Conservation (phyloP, 1,140 invertebrate species). For the Macrobrachium rosenbergii region DNA sequence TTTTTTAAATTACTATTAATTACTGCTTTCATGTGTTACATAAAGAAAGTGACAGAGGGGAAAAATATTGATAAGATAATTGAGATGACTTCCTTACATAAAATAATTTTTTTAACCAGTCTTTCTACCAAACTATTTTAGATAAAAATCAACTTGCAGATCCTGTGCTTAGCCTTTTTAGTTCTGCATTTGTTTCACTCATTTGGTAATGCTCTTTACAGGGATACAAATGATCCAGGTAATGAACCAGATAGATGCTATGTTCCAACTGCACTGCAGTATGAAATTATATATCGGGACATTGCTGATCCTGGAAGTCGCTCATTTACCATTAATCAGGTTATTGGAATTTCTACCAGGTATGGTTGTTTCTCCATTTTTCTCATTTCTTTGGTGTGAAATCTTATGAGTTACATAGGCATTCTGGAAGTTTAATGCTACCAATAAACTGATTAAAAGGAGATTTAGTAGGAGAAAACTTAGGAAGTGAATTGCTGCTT, state of each 20-base stretch:
- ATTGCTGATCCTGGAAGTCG: neutral
- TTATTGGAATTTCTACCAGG: constrained; percentile 31
- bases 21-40: no score
- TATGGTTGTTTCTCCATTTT: neutral
- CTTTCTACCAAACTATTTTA: no score
- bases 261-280: constrained; percentile 34
- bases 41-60: no score
- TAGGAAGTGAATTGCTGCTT: no score
- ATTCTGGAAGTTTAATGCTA: neutral
- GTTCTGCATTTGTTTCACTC: neutral
- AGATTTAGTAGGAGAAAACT: no score
- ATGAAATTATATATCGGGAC: constrained; percentile 39
- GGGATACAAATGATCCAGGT: neutral
- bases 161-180: no score
- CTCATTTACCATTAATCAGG: constrained; percentile 10
- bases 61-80: no score
- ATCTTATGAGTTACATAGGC: neutral
- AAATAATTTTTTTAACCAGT: no score
- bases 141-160: no score
- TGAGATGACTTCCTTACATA: no score
- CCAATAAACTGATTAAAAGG: no score
- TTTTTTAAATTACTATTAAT: no score
- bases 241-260: neutral
- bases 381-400: neutral
- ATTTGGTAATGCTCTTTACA: neutral